Percentiles rank a stretch among this genome's conserved stretches.
These are phyloP conservation scores for Timema podura DNA, from an alignment of 2,888 invertebrate genomes.

Conservation along the genomic window DNA sequence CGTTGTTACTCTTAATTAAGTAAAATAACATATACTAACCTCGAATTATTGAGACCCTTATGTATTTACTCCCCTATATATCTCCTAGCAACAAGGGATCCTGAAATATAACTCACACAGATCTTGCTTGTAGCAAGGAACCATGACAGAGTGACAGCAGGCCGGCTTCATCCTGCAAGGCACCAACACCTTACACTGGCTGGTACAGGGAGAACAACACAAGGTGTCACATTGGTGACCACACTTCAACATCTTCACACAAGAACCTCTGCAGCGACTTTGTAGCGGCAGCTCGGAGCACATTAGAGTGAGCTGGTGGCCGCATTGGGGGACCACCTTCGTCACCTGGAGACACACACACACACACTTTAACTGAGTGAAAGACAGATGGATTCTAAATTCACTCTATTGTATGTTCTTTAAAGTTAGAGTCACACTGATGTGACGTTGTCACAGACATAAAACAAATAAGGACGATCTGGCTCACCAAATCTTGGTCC, in stretches of 20 bases:
- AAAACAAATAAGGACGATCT: no score
- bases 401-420: no score
- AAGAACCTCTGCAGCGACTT: constrained; percentile 45
- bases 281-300: constrained; percentile 44
- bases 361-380: not conserved
- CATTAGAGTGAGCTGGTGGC: constrained; percentile 44
- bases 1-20: no score
- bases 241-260: constrained; percentile 48
- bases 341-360: constrained; percentile 42
- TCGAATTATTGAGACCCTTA: no score
- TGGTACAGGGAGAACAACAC: constrained; percentile 46
- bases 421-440: no score
- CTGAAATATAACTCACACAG: constrained; percentile 29
- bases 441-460: no score
- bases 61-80: no score
- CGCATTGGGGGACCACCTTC: constrained; percentile 47
- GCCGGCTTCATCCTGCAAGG: constrained; percentile 39
- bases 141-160: constrained; percentile 50
- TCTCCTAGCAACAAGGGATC: no score
- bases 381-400: no score
- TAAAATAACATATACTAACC: no score
- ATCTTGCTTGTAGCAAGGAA: constrained; percentile 44
- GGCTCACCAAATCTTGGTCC: no score
- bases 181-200: constrained; percentile 42
- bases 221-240: constrained; percentile 49